phyloP scores from a whole-genome alignment of 2,113 vertebrate species.

The Pomatorhinus ruficollis region DNA sequence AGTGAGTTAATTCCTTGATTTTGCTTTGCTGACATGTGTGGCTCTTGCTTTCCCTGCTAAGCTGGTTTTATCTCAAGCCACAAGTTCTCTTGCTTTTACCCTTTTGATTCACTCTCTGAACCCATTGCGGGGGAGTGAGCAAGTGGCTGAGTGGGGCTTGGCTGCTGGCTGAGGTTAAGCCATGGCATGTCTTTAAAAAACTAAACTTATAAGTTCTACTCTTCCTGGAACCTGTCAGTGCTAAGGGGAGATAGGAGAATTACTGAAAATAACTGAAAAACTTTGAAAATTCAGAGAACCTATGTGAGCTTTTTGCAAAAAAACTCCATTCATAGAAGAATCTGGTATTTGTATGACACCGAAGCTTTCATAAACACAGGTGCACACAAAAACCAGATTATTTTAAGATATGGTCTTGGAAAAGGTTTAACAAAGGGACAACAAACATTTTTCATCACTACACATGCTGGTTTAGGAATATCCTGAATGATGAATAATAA shows the following conservation, averaged over 20 bases:
- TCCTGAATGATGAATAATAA: not conserved
- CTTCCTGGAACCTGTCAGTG: not conserved
- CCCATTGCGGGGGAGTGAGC: accelerated
- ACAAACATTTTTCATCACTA: not conserved
- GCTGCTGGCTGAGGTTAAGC: not conserved
- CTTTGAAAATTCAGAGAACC: not conserved
- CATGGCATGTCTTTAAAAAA: not conserved
- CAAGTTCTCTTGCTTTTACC: not conserved
- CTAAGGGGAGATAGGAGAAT: not conserved
- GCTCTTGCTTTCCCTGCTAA: not conserved
- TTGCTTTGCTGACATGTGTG: not conserved
- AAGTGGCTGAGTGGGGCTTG: not conserved
- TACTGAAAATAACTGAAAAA: not conserved
- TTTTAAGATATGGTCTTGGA: not conserved
- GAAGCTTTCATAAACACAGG: not conserved
- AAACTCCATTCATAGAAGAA: not conserved
- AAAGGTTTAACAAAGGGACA: not conserved
- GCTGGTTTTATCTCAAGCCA: not conserved
- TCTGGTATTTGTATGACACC: no score
- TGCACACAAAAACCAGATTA: not conserved
- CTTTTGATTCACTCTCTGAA: not conserved
- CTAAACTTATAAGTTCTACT: not conserved
- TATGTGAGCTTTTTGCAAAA: not conserved
- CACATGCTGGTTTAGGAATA: not conserved
- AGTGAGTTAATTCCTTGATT: not conserved